phyloP scores from a whole-genome alignment of 2,888 invertebrate genomes.

The Eupeodes luniger region DNA sequence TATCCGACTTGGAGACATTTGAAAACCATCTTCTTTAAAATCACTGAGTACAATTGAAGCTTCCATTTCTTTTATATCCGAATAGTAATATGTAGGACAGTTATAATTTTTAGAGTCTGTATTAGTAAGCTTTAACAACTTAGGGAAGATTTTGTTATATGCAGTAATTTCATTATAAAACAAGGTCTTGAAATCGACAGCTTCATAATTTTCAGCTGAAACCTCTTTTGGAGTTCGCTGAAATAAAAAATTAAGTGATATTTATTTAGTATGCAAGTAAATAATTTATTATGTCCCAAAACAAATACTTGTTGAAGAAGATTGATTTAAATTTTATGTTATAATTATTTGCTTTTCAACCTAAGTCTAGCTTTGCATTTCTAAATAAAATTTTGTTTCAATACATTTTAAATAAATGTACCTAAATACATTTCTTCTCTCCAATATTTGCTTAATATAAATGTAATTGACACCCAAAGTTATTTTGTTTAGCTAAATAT shows the following conservation, averaged over 20 bases:
- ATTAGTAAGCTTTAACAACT: conserved; percentile 77
- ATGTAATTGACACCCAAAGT: no score
- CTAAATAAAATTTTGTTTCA: no score
- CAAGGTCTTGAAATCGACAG: conserved; percentile 79
- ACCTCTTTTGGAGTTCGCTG: conserved; percentile 81
- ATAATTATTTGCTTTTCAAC: no score
- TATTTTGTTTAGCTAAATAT: no score
- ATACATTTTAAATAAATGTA: no score
- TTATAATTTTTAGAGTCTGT: conserved; percentile 66
- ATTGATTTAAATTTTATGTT: no score
- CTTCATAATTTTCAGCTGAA: conserved; percentile 78
- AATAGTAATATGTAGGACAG: conserved; percentile 81
- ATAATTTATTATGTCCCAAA: no score
- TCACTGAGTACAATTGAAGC: conserved; percentile 81
- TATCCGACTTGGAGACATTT: conserved; percentile 78
- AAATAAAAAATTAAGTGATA: conserved; percentile 16
- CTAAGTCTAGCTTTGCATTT: no score
- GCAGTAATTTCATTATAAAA: conserved; percentile 82
- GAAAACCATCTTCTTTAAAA: conserved; percentile 80
- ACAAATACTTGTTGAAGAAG: no score
- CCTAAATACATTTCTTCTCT: no score
- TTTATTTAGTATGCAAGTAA: no score
- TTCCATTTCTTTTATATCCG: conserved; percentile 77
- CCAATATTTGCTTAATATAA: no score
- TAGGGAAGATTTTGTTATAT: conserved; percentile 81